phyloP scores from a whole-genome alignment of 2,888 invertebrate genomes.

The Parnassius glacialis region DNA sequence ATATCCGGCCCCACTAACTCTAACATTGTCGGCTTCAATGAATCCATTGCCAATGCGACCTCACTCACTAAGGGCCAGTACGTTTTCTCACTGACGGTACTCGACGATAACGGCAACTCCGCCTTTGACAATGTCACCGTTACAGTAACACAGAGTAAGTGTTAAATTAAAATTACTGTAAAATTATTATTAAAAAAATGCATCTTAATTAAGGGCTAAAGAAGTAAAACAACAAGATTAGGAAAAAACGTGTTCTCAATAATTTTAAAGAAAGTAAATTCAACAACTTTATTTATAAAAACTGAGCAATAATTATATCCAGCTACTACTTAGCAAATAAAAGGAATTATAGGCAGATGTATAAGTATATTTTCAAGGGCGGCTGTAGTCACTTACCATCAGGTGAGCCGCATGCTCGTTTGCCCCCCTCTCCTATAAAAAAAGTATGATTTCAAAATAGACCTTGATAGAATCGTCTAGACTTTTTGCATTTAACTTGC shows the following conservation, averaged over 20 bases:
- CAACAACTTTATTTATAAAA: not conserved
- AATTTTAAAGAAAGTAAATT: not conserved
- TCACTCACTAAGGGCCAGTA: constrained; percentile 92
- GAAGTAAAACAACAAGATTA: not conserved
- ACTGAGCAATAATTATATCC: not conserved
- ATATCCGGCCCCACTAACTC: constrained; percentile 85
- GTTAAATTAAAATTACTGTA: not conserved
- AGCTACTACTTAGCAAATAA: not conserved
- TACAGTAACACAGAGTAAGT: constrained; percentile 92
- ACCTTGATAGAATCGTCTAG: too few species aligned
- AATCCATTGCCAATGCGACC: constrained; percentile 88
- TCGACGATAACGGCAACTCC: constrained; percentile 92
- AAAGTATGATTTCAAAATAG: too few species aligned
- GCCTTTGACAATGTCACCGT: constrained; percentile 86
- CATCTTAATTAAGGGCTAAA: not conserved
- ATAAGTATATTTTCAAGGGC: too few species aligned
- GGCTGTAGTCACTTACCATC: too few species aligned
- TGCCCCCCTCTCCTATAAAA: too few species aligned
- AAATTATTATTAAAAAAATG: not conserved
- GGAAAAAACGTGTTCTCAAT: not conserved
- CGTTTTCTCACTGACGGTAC: constrained; percentile 88
- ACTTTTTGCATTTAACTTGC: too few species aligned
- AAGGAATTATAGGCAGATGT: not conserved
- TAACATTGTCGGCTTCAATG: constrained; percentile 75
- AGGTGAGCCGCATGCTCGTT: too few species aligned